phyloP scores from a whole-genome alignment of 92 coral and sea anemone species.

The Virgularia gustaviana region DNA sequence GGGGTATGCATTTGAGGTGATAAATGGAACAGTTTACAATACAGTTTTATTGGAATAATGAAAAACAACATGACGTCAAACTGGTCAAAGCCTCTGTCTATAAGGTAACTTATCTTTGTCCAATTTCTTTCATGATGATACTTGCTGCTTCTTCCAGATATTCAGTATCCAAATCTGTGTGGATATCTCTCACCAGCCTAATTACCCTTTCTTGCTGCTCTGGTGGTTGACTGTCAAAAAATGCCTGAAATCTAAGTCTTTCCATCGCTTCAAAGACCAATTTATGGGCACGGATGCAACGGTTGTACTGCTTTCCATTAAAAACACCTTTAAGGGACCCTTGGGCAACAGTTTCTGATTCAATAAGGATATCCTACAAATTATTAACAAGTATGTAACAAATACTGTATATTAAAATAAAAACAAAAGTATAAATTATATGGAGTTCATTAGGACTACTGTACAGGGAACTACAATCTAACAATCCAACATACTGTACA shows the following conservation, averaged over 20 bases:
- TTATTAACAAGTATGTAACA: neutral
- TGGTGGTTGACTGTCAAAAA: neutral
- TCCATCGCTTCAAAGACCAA: conserved; percentile 10
- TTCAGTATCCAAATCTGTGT: neutral
- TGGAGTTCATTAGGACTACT: neutral
- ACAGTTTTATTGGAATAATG: too few species aligned
- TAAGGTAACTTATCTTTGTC: neutral
- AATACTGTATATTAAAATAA: neutral
- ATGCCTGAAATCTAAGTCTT: conserved; percentile 3
- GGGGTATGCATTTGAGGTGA: too few species aligned
- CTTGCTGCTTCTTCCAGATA: neutral
- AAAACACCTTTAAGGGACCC: conserved; percentile 9
- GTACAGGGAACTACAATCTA: too few species aligned
- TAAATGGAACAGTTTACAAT: too few species aligned
- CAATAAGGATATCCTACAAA: conserved; percentile 4
- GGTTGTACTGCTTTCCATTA: conserved; percentile 17
- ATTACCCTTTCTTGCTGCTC: neutral
- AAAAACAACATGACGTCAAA: too few species aligned
- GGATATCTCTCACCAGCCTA: neutral
- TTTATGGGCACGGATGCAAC: conserved; percentile 11
- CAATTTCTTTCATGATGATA: neutral
- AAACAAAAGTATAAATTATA: neutral
- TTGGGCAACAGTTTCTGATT: conserved; percentile 7
- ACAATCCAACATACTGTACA: too few species aligned
- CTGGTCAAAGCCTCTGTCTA: too few species aligned